These are phyloP conservation scores for Drosophila pseudotalamancana DNA, from an alignment of 2,888 invertebrate species.

Conservation along the genomic window DNA sequence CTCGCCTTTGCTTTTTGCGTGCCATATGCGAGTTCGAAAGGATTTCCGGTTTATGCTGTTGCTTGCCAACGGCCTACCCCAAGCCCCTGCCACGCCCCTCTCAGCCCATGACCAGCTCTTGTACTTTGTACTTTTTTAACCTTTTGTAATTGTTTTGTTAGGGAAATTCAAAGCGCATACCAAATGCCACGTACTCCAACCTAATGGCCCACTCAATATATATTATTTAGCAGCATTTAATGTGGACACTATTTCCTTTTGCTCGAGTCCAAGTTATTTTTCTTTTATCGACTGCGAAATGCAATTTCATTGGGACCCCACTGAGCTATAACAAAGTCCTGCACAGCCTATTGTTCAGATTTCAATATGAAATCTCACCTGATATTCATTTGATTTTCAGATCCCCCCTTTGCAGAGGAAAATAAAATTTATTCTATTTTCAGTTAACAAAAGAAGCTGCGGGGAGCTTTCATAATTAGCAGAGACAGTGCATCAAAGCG, in stretches of 20 bases:
- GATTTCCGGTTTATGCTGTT: slow-evolving; percentile 76
- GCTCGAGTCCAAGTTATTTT: not conserved
- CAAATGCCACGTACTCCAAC: slow-evolving; percentile 43
- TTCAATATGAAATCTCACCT: slow-evolving; percentile 10
- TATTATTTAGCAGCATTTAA: slow-evolving; percentile 48
- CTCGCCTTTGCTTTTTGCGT: slow-evolving; percentile 68
- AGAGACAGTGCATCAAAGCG: slow-evolving; percentile 18
- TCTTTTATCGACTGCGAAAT: slow-evolving; percentile 1
- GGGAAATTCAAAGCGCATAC: slow-evolving; percentile 54
- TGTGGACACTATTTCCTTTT: slow-evolving; percentile 22
- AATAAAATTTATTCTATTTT: no score
- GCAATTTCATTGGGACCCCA: not conserved
- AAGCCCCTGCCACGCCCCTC: not conserved
- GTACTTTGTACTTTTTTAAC: slow-evolving; percentile 28
- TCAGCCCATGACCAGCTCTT: not conserved
- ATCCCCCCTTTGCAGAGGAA: no score
- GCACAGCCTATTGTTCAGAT: not conserved
- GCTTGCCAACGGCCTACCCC: slow-evolving; percentile 38
- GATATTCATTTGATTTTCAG: not conserved
- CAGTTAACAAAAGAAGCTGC: slow-evolving; percentile 1
- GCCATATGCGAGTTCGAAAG: slow-evolving; percentile 75
- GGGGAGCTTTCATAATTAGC: slow-evolving; percentile 27
- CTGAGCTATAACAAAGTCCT: slow-evolving; percentile 1
- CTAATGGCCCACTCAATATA: slow-evolving; percentile 58
- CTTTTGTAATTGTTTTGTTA: slow-evolving; percentile 69